Evolutionary conservation across 2,888 invertebrate species (phyloP), one percentile per base, ranked within the genome.

Genomic region (Odontothrips loti): DNA sequence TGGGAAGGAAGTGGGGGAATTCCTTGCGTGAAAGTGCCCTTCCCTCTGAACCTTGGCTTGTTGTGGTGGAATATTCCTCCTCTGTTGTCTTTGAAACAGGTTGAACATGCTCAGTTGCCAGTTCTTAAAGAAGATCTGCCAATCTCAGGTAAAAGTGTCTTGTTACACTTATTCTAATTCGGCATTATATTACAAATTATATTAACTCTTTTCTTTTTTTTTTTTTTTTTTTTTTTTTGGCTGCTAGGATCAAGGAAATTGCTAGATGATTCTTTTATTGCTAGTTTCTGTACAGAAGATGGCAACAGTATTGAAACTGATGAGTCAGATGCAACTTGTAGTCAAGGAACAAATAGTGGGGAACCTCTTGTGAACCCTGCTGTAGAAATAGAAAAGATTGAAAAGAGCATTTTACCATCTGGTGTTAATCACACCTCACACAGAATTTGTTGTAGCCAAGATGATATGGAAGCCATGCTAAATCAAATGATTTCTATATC

Each of bases 401-500:
- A 17, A 15, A 6, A n/a, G 20, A 58, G 17, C 27, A 4, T 27
- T 27, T 2, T 23, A 27, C 27, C 27, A 27, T 75, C 27, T 27
- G 23, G 68, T 75, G 68, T 75, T 2, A 10, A 27, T 10, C 27
- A n/a, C 1, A 27, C 12, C 23, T 27, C 68, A 11, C 23, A 75
- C 27, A 75, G 12, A 27, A 27, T 12, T 11, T 23, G 23, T 75
- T 75, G 68, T 27, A 75, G 68, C 68, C 68, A 27, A 75, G 48
- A 81, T 68, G 78, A 81, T 10, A 58, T 83, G n/a, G 80, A 27
- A 75, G 27, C 68, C 47, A 80, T 84, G 29, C 82, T 80, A 15
- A 81, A 85, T 80, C 83, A 84, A 63, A 84, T 85, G 29, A 86
- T 86, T 27, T 82, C 82, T 63, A 79, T 86, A 47, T 84, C 85